Evolutionary conservation across 2,888 invertebrate species (phyloP), one percentile per base, ranked within the genome.

Genomic region (Pedicia rivosa): DNA sequence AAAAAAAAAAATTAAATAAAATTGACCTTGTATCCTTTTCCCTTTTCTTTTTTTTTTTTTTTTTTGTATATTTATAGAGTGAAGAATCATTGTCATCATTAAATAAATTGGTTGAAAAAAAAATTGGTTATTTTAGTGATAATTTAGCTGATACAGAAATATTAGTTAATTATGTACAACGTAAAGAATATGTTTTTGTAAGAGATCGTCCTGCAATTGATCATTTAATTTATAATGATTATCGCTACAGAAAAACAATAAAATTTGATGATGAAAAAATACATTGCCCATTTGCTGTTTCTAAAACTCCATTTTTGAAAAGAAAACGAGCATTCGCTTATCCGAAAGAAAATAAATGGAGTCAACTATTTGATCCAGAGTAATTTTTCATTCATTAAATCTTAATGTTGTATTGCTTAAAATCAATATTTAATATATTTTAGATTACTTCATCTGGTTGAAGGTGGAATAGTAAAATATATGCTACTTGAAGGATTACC

Each of bases 261-360:
- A 60, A 67, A 43, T 64, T 63, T 0, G 52, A 67, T 1, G 63
- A 64, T 1, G 80, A 83, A 50, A 62, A 64, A 9, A 57, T 72
- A 1, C 67, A 81, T 36, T 87, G 87, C 50, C 76, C 78, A 1
- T 84, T 74, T 51, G 86, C 86, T 1, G 68, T 80, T 36, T 78
- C 81, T 6, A 74, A 74, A 13, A 67, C 72, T 31, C 59, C 72
- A 1, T 75, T 83, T 44, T 66, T 78, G 49, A 68, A 64, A 26
- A 68, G 70, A 44, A 67, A 70, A 15, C 68, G 82, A 40, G 78
- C 77, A 0, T 86, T 87, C 48, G 81, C 73, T 0, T 87, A 75
- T 54, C 73, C 74, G 0, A 61, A 58, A 4, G 63, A 68, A 12
- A 78, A 78, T 36, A 65, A 65, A 16, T 63, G 78, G 44, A 65